Evolutionary conservation across 2,797 vertebrate species (phyloP), one percentile per base, ranked within the genome.

Genomic region (Austrolebias charrua): DNA sequence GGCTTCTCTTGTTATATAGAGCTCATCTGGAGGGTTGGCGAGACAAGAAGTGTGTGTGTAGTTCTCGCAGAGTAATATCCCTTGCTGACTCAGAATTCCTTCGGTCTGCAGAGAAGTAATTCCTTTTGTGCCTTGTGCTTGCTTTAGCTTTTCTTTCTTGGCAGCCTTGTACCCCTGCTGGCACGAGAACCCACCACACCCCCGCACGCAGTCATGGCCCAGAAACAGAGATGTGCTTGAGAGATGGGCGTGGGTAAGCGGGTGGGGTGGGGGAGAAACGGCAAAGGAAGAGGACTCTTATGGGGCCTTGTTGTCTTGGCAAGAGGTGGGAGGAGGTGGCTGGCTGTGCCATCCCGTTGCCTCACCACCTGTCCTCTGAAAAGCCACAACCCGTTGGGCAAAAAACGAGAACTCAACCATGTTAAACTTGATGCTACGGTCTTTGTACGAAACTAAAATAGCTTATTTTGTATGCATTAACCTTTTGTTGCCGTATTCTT

Each of bases 341-440:
- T 75, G 86, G 71, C 84, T 84, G 86, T 8, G 86, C 87, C 70
- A 59, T 88, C 88, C 86, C 80, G 81, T 84, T 77, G 90, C 82
- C 88, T 80, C 67, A 76, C 91, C 90, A 92, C 90, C 91, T 92
- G 90, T 90, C 85, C 76, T 60, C 82, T 45, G 57, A 83, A 81
- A 76, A 80, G 76, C 44, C 60, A 68, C 69, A 61, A 44, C 60
- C 55, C 38, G 52, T 49, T 66, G 74, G 78, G 81, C 84, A 81
- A 69, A 69, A 68, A n/a, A 81, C 66, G 24, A 68, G 74, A 83
- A 75, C 54, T 71, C 64, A 46, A 55, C 67, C 73, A 60, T 59
- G 73, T 60, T 73, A 46, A 49, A 18, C 58, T 70, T 49, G 40
- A 71, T 31, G 63, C 55, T 46, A n/a, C n/a, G 19, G 16, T 19